Evolutionary conservation across 2,797 vertebrate genomes (phyloP), one percentile per base, ranked within the genome.

Genomic region (Dendrocincla tyrannina): DNA sequence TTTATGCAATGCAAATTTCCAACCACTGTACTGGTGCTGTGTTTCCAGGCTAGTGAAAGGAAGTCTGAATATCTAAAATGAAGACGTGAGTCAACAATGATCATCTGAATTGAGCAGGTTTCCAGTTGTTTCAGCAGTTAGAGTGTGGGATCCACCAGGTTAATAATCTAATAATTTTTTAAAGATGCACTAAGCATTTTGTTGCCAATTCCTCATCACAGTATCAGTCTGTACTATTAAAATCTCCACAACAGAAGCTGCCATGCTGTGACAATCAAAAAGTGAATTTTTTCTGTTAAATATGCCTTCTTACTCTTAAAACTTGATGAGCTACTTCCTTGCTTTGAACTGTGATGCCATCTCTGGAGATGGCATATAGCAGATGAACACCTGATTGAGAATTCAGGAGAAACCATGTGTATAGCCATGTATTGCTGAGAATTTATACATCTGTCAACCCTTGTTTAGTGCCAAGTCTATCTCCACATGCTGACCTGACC

Each of bases 1-100:
- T 55, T 75, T 39, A 35, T 39, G 20, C 32, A 52, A 10, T 69
- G 7, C 27, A 63, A 46, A 50, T 55, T 76, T 87, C 22, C 47
- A 39, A 44, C 19, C 46, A 35, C 9, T 56, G 3, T 39, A 24
- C 15, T 42, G 8, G 0, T 17, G 86, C 17, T 42, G 56, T 14
- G 4, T 75, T 86, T 87, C 27, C 20, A 66, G 41, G 18, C 3
- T 23, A 49, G 11, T 27, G 37, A 60, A 70, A 16, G 11, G 5
- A 92, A 87, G 1, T 30, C 18, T 44, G 27, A 59, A 25, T 7
- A 23, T 68, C 49, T 75, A 53, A 85, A 82, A 69, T 16, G 24
- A 90, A 85, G 55, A 32, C 0, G 0, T 28, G 42, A 63, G 30
- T 23, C 23, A 66, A 25, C 1, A 46, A 1, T 17, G 33, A 35